Evolutionary conservation across 1,140 invertebrate genomes (phyloP).

Genomic region (Chionoecetes opilio): DNA sequence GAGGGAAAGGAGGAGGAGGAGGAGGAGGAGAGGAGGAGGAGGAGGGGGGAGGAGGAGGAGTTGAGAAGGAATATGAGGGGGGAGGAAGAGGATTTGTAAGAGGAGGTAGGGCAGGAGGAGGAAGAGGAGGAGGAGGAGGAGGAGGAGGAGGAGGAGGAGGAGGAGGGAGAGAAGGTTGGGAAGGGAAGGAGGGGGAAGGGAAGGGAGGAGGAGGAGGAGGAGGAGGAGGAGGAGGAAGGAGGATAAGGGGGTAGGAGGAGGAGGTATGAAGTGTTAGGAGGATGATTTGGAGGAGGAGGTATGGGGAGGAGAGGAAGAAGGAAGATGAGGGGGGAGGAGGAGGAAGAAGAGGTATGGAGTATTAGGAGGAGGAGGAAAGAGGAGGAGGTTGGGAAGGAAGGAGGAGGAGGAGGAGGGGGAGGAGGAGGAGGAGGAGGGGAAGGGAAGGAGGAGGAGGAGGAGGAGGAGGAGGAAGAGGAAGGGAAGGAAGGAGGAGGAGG

Average conservation of each 20-base stretch:
- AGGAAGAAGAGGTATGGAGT: neutral
- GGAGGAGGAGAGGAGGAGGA: neutral
- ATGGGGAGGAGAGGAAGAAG: neutral
- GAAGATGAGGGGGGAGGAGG: neutral
- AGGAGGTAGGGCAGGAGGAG: neutral
- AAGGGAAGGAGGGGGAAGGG: neutral
- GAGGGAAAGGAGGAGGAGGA: neutral
- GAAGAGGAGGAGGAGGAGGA: neutral
- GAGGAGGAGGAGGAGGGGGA: neutral
- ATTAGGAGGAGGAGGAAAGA: constrained; percentile 54
- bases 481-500: neutral
- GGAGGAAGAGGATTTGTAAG: neutral
- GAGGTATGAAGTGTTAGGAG: neutral
- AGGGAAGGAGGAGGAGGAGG: neutral
- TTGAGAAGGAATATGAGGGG: neutral
- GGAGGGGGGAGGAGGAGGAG: neutral
- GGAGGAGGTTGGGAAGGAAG: neutral
- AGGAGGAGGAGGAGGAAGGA: neutral
- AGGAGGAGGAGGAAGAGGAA: neutral
- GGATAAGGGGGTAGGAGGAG: neutral
- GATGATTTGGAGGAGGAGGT: neutral
- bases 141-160: neutral
- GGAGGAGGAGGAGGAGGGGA: neutral
- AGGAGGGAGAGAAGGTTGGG: neutral
- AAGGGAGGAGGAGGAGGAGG: neutral